These are phyloP conservation scores for Grapholita molesta DNA, from an alignment of 1,140 invertebrate species.

Conservation along the genomic window DNA sequence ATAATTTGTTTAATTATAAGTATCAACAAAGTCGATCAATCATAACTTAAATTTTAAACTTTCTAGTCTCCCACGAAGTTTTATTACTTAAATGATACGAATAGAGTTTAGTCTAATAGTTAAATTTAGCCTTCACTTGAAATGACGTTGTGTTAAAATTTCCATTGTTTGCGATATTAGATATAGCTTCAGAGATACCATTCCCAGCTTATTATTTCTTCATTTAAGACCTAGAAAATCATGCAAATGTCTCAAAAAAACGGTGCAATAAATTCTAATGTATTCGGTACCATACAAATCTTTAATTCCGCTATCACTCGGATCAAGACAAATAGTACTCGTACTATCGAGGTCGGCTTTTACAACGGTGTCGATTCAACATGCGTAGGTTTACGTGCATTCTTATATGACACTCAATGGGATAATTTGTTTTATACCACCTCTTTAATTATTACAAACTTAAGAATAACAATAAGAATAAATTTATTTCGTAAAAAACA, in stretches of 20 bases:
- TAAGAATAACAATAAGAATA: too few species aligned
- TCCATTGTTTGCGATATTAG: not conserved
- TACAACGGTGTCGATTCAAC: conserved; percentile 43
- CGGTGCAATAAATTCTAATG: not conserved
- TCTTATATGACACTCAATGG: conserved; percentile 24
- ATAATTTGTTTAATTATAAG: too few species aligned
- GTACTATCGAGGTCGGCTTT: conserved; percentile 40
- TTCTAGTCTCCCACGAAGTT: too few species aligned
- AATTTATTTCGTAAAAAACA: too few species aligned
- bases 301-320: not conserved
- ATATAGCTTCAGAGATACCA: not conserved
- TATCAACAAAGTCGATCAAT: too few species aligned
- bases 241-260: not conserved
- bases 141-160: too few species aligned
- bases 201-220: not conserved
- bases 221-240: not conserved
- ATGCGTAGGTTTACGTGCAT: conserved; percentile 39
- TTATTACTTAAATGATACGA: too few species aligned
- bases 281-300: not conserved
- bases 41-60: too few species aligned
- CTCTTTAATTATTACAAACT: conserved; percentile 3
- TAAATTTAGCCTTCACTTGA: too few species aligned
- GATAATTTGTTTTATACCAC: conserved; percentile 5
- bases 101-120: too few species aligned
- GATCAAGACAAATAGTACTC: conserved; percentile 1